Base-by-base conservation (phyloP, 1,140 invertebrate species). In the Bombyx mori region DNA sequence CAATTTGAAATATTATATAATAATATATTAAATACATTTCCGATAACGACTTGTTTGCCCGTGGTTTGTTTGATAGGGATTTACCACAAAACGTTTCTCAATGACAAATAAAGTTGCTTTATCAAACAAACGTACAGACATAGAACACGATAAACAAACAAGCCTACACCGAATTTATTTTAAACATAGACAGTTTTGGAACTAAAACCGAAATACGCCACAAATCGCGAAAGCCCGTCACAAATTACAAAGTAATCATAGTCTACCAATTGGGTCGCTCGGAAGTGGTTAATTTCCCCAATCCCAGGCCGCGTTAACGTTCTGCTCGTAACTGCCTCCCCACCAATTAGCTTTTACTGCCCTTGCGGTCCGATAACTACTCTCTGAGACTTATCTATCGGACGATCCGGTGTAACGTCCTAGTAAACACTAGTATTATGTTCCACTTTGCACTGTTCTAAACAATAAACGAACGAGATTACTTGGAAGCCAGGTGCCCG, bases 241-340 rank as follows among this genome's bases (percentile, higher is more conserved):
- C 74, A 75, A 78, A 79, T 82, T 79, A 75, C 72, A 79, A 78
- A 75, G 74, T 77, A 79, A 79, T 79, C 74, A 79, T 79, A 77
- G 67, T 52, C 68, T 62, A 68, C 69, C 71, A 74, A 80, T 82
- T 76, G 73, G 71, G 68, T 71, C 64, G 69, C 69, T 70, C 63
- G 68, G 69, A 79, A 77, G 73, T 77, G 77, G 73, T 80, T 73
- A 75, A 79, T 79, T 75, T 71, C 68, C 70, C 64, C 68, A 73
- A 76, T 75, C 75, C 71, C 67, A 60, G 57, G 60, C 64, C 56
- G 62, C 61, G 64, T 64, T 72, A 72, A 72, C 69, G 71, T 62
- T 61, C 54, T 55, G 58, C 61, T 65, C 63, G 73, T 77, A 71
- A 82, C 71, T 73, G 65, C 77, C 74, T 65, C 72, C 71, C 71